A percentile compares a stretch with the other conserved stretches of the same genome.
Evolutionary conservation across 2,797 vertebrate species (phyloP).

Genomic region (Sarcophilus harrisii): DNA sequence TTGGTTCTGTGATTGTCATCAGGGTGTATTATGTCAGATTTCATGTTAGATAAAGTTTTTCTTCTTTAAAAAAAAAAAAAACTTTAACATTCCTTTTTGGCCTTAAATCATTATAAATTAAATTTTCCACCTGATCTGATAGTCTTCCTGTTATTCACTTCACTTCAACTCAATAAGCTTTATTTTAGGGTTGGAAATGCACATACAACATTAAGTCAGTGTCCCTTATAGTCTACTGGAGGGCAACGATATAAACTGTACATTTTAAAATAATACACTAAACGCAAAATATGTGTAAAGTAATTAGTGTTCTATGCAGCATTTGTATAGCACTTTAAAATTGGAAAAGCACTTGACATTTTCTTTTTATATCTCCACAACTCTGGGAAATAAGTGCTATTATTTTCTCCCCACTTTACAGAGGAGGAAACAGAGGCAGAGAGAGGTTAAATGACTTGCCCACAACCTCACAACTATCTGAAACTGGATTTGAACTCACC

Average conservation of each 20-base stretch:
- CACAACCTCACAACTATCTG: background rate
- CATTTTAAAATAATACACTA: background rate
- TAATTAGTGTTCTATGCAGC: background rate
- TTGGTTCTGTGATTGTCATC: background rate
- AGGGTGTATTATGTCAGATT: background rate
- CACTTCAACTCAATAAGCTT: background rate
- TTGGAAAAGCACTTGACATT: background rate
- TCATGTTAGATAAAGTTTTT: background rate
- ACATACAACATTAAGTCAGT: too few relatives aligned
- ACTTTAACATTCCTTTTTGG: background rate
- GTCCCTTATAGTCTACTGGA: too few relatives aligned
- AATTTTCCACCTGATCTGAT: background rate
- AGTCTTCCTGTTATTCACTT: background rate
- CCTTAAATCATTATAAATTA: background rate
- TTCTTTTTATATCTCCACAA: background rate
- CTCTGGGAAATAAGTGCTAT: background rate
- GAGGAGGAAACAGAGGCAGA: background rate
- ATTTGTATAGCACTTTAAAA: background rate
- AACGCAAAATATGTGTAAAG: background rate
- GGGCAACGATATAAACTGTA: background rate
- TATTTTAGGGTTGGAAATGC: background rate
- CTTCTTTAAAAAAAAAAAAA: background rate
- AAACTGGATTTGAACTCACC: background rate
- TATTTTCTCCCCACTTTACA: background rate
- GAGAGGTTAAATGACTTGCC: background rate